Evolutionary conservation across 2,888 invertebrate genomes (phyloP).

Genomic region (Chrysolina americana): DNA sequence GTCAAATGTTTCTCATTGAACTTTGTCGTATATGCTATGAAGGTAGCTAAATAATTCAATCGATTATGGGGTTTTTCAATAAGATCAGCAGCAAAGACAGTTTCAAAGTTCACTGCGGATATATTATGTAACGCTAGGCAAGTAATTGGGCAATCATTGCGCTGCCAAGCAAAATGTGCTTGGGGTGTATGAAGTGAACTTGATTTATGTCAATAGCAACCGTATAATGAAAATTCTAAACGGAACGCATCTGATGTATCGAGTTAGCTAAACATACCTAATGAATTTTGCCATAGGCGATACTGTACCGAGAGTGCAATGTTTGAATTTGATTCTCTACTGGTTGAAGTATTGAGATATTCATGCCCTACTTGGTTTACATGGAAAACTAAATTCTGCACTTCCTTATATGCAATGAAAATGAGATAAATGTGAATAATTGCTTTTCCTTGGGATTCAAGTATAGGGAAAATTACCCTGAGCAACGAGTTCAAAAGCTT

Average conservation of each 20-base stretch:
- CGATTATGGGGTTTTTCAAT: neutral
- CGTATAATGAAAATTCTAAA: conserved; percentile 7
- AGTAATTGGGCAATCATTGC: neutral
- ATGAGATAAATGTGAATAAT: too few species aligned
- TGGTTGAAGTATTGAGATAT: too few species aligned
- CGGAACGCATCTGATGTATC: conserved; percentile 13
- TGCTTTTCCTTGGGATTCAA: too few species aligned
- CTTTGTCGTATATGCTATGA: too few species aligned
- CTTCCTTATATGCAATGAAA: too few species aligned
- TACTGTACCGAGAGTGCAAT: neutral
- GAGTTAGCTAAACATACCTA: neutral
- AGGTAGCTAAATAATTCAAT: too few species aligned
- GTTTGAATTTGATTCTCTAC: neutral
- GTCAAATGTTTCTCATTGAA: too few species aligned
- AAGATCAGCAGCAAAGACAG: neutral
- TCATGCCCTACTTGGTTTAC: too few species aligned
- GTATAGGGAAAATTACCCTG: too few species aligned
- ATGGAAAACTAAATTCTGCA: too few species aligned
- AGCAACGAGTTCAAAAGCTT: too few species aligned
- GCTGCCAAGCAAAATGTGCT: neutral
- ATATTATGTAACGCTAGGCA: neutral
- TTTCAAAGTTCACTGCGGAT: neutral
- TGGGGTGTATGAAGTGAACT: conserved; percentile 6
- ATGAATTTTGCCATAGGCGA: neutral
- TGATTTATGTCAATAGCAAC: conserved; percentile 13